Base-by-base conservation (phyloP, 2,888 invertebrate genomes). In the Conops quadrifasciatus region DNA sequence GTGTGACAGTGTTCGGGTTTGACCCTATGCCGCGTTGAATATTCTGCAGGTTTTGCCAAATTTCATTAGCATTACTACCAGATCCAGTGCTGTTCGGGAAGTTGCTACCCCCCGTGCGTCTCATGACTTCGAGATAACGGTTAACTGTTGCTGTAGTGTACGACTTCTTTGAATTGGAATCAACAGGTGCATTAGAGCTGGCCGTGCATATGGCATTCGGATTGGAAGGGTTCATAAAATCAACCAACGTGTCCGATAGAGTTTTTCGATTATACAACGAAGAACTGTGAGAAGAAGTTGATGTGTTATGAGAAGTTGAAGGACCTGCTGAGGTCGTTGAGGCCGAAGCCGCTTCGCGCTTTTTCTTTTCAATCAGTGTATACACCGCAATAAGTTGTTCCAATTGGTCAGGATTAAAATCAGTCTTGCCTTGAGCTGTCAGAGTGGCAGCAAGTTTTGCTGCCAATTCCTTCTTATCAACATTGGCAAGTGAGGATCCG, bases 401-500 rank as follows among this genome's bases (percentile, higher is more conserved):
- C 36, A 95, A 84, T 80, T 94, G 93, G 66, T 90, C 91, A 65
- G 93, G 90, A 7, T 93, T 90, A 13, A 94, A 93, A 82, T 94
- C 92, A 0, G 93, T 92, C 84, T 93, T 92, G 43, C 94, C 94
- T 85, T 94, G 93, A 2, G 92, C 91, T 15, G 93, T 87, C n/a
- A 95, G 87, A 15, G 93, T 92, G 0, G 90, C 88, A 26, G 93
- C 93, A 64, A 92, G 89, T 82, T 94, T 93, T 1, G 91, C 90
- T 58, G 93, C 92, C 49, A 89, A 87, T 19, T 90, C 89, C 0
- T 82, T 78, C 83, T 85, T 80, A 76, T 86, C 85, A 80, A 87
- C 58, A 58, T 75, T 75, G 0, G 77, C 74, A 16, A 79, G 67
- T 36, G 73, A 16, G 24, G 71, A 71, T 86, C 67, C 71, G 26